Evolutionary conservation across 2,113 vertebrate genomes (phyloP).

Genomic region (Deroptyus accipitrinus): DNA sequence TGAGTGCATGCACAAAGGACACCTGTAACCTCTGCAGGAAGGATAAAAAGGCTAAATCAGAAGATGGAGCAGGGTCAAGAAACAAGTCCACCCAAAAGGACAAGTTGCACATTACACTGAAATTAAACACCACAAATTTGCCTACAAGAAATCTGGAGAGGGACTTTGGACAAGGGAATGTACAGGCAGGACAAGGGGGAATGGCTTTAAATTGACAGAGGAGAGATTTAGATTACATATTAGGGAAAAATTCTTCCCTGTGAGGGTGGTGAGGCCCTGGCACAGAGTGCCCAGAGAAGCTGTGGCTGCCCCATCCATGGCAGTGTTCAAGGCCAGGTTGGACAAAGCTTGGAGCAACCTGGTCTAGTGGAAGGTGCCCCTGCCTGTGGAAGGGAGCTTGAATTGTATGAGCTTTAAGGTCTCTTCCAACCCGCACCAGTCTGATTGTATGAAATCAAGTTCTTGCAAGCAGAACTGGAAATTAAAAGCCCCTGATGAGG

Average conservation of each 20-base stretch:
- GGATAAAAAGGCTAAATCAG: not conserved
- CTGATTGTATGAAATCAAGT: not conserved
- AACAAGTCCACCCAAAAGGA: not conserved
- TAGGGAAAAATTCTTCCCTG: not conserved
- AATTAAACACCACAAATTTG: not conserved
- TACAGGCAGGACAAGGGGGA: not conserved
- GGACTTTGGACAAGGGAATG: not conserved
- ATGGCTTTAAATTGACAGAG: not conserved
- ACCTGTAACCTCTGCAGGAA: constrained; percentile 84
- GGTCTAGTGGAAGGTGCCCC: not conserved
- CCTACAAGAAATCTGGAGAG: not conserved
- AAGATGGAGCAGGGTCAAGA: not conserved
- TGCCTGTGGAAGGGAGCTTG: not conserved
- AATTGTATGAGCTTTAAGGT: not conserved
- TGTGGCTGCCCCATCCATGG: not conserved
- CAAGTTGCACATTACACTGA: not conserved
- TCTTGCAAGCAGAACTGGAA: not conserved
- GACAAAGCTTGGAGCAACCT: not conserved
- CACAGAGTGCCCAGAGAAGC: not conserved
- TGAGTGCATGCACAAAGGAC: constrained; percentile 93
- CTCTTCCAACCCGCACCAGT: not conserved
- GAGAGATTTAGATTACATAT: not conserved
- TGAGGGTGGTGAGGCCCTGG: not conserved
- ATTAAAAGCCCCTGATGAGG: not conserved
- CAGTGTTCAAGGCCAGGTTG: not conserved